Evolutionary conservation across 2,888 invertebrate species (phyloP).

Genomic region (Clepsis dumicolana): DNA sequence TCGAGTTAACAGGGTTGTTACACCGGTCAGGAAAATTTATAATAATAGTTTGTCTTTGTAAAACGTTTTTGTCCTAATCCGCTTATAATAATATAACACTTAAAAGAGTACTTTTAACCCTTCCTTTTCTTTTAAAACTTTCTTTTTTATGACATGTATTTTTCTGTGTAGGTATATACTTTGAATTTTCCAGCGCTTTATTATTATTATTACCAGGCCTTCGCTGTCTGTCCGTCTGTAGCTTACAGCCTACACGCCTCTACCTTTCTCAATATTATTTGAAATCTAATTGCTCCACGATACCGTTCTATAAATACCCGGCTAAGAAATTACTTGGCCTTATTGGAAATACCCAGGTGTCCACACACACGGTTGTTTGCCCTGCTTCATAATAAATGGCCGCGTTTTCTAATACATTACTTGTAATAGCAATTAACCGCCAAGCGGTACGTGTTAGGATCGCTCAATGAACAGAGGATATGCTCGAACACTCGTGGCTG

Average conservation of each 20-base stretch:
- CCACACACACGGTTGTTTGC: slow-evolving; percentile 32
- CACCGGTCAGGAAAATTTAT: slow-evolving; percentile 15
- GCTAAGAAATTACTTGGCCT: slow-evolving; percentile 19
- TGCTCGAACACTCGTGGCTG: background rate
- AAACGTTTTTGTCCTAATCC: background rate
- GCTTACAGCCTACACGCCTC: background rate
- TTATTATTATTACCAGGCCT: no score
- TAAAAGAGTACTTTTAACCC: no score
- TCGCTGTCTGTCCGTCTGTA: no score
- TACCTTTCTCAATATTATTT: background rate
- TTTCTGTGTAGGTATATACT: no score
- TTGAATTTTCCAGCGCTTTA: no score
- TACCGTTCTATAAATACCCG: slow-evolving; percentile 32
- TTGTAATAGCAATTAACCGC: background rate
- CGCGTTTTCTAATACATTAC: background rate
- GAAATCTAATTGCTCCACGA: background rate
- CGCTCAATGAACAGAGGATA: background rate
- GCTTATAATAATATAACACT: no score
- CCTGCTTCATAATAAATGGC: slow-evolving; percentile 35
- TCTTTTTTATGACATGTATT: no score
- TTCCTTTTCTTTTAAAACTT: no score
- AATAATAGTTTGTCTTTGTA: background rate
- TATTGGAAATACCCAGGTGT: slow-evolving; percentile 41
- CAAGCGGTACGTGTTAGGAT: background rate
- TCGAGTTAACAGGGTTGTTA: slow-evolving; percentile 11